Base-by-base conservation (phyloP, 2,888 invertebrate species). In the Pseudococcus jackbeardsleyi region DNA sequence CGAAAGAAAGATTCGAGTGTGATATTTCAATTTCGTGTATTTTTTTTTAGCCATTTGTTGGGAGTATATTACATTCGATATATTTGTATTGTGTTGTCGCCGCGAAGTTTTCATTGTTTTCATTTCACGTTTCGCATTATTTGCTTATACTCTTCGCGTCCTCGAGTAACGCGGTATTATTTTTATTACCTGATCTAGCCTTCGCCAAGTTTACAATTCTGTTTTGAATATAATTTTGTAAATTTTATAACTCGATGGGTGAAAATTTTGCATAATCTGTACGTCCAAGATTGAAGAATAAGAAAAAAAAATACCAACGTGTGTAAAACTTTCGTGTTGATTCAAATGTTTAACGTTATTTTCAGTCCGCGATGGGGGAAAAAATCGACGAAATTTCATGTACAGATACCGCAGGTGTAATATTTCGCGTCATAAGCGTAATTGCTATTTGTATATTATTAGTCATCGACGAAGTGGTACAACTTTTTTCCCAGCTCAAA, bases 371-470 rank as follows among this genome's bases (percentile, higher is more conserved):
- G 0, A 9, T 26, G 68, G 26, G 26, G 33, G 9, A 6, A 72
- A 72, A 72, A 72, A 72, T 33, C 54, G n/a, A 33, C 33, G 33
- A 72, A 72, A 72, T 72, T 33, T 33, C 3, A 33, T 33, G 26
- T 72, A 72, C 33, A 26, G 68, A 72, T 72, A 72, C 68, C 68
- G 68, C 68, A 72, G 68, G 68, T 72, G 68, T 72, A 72, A 72
- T 72, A 72, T 72, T 72, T 72, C 33, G 26, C 68, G 33, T 26
- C 26, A 33, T 72, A 72, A 15, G 33, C 26, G 68, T 72, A 72
- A 72, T 72, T 72, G 68, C 68, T 72, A 12, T 72, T 72, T 72
- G 68, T 72, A 72, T 72, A 33, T 72, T 72, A 72, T 72, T 72
- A 72, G 68, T 72, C 11, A 15, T 72, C 68, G 68, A 33, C 68